Evolutionary conservation across 2,797 vertebrate species (phyloP).

Genomic region (Mus caroli): DNA sequence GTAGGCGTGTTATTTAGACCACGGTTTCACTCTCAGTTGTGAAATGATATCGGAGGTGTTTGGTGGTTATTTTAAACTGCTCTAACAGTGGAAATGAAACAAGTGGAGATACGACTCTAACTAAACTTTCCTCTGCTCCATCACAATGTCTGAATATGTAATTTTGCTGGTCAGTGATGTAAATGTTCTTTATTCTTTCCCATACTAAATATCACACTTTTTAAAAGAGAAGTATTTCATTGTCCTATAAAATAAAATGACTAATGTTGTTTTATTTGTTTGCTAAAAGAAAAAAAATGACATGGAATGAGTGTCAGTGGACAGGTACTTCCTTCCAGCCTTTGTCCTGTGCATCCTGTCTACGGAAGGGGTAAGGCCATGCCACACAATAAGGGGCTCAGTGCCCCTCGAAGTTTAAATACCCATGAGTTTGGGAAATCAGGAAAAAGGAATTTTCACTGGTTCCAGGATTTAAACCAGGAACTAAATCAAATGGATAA

Average conservation of each 20-base stretch:
- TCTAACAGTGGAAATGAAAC: background rate
- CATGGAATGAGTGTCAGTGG: constrained; percentile 56
- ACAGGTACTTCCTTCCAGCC: constrained; percentile 70
- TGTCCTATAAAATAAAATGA: constrained; percentile 6
- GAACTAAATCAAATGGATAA: background rate
- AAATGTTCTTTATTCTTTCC: background rate
- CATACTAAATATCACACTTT: background rate
- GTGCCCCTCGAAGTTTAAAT: constrained; percentile 18
- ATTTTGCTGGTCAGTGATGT: background rate
- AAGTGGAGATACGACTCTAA: background rate
- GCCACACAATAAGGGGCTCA: constrained; percentile 69
- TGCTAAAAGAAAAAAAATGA: background rate
- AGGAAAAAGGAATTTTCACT: constrained; percentile 21
- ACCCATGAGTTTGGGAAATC: constrained; percentile 14
- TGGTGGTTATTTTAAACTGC: background rate
- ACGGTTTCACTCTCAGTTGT: background rate
- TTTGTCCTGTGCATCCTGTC: constrained; percentile 79
- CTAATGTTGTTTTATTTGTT: background rate
- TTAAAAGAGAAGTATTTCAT: background rate
- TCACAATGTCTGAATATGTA: background rate
- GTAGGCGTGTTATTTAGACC: background rate
- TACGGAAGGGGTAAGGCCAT: constrained; percentile 54
- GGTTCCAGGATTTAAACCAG: constrained; percentile 58
- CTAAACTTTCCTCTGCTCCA: background rate
- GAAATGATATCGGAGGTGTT: background rate